A percentile compares a stretch with the other conserved stretches of the same genome.
Evolutionary conservation across 2,888 invertebrate genomes (phyloP).

Genomic region (Scelioninae gen. 1): DNA sequence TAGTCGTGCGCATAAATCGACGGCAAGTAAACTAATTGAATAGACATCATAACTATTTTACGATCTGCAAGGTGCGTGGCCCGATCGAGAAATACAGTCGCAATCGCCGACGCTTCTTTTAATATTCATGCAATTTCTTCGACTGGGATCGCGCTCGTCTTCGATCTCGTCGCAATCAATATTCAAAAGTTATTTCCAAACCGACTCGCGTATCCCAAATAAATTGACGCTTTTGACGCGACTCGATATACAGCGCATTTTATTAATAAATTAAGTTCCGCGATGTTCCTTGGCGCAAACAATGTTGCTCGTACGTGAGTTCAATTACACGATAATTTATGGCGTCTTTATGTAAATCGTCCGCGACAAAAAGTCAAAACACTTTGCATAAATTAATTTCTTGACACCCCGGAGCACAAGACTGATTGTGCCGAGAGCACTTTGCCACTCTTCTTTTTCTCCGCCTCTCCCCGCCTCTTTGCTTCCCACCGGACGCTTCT

Average conservation of each 20-base stretch:
- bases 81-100: slow-evolving; percentile 44
- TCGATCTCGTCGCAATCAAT: slow-evolving; percentile 45
- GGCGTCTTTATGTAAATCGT: slow-evolving; percentile 46
- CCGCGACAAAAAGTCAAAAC: slow-evolving; percentile 49
- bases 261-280: slow-evolving; percentile 42
- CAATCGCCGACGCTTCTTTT: slow-evolving; percentile 41
- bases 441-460: slow-evolving; percentile 6
- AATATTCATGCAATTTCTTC: slow-evolving; percentile 61
- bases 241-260: slow-evolving; percentile 37
- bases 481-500: not conserved
- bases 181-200: slow-evolving; percentile 54
- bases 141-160: slow-evolving; percentile 40
- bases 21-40: slow-evolving; percentile 57
- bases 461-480: no score
- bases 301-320: slow-evolving; percentile 44
- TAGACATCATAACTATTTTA: slow-evolving; percentile 61
- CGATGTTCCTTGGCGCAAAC: slow-evolving; percentile 24
- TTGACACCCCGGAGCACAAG: slow-evolving; percentile 46
- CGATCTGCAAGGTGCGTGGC: slow-evolving; percentile 28
- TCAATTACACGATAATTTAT: slow-evolving; percentile 60
- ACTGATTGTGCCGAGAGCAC: slow-evolving; percentile 37
- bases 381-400: slow-evolving; percentile 59
- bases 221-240: slow-evolving; percentile 48
- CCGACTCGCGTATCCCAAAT: slow-evolving; percentile 39
- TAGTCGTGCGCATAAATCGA: slow-evolving; percentile 38